Base-by-base conservation (phyloP, 2,113 vertebrate species). In the Salminus brasiliensis region DNA sequence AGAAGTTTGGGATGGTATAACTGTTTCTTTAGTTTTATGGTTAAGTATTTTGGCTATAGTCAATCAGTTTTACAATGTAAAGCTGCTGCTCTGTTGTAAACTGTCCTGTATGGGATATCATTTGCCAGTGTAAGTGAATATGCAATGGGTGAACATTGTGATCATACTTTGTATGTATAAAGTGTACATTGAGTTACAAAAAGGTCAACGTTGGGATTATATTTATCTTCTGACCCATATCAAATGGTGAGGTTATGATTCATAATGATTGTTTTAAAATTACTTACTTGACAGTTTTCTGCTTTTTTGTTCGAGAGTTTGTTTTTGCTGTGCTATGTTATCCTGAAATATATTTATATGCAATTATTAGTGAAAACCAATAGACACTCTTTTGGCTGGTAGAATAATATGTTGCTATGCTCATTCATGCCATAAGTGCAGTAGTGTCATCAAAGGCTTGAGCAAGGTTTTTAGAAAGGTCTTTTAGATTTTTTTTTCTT, bases 61-160 rank as follows among this genome's bases (percentile, higher is more conserved):
- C 18, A 34, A 36, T 23, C 62, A 66, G 62, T 66, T 66, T 66
- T 66, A 66, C 62, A 18, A 23, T 66, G 62, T 66, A 66, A 66
- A 66, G 34, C 62, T 66, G 62, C 6, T 12, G 32, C 12, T 66
- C 52, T 66, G 32, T 11, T 66, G 32, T 39, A 1, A 13, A 7
- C 39, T 39, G 62, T 23, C 29, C 59, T 32, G 27, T 62, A 18
- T 18, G 30, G 59, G 30, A 62, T 27, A n/a, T 55, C 52, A 21
- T 53, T 30, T 63, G 60, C 32, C 15, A 63, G 15, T 65, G 16
- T 65, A 6, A 65, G 30, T 66, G 5, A 66, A 66, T 39, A 39
- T 66, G 32, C 62, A 66, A 32, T n/a, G n/a, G 39, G 23, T 32
- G 5, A 9, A 32, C 2, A 23, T 57, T 23, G 2, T 27, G 15